These are phyloP conservation scores for Drosophila pruinosa DNA, from an alignment of 1,140 invertebrate species.

Conservation along the genomic window DNA sequence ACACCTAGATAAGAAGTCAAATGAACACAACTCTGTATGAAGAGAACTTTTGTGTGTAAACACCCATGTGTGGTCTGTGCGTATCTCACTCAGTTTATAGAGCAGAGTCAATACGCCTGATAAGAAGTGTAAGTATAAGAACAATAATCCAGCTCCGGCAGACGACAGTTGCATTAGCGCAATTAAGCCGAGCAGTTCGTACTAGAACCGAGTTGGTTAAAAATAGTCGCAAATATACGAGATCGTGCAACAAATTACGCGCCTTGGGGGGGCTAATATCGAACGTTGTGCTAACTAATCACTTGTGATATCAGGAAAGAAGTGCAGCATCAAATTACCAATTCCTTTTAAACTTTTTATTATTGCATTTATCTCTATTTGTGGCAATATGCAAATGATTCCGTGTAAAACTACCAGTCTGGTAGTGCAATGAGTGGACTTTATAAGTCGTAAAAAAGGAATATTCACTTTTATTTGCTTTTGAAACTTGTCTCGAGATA, in stretches of 20 bases:
- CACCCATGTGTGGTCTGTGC: neutral
- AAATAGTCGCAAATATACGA: neutral
- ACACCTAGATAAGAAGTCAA: neutral
- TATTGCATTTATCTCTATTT: neutral
- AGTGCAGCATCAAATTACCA: conserved; percentile 1
- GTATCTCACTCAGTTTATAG: neutral
- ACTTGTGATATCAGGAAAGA: neutral
- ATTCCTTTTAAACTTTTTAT: neutral
- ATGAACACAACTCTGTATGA: neutral
- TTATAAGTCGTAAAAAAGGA: neutral
- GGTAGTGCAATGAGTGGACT: neutral
- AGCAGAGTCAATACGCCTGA: conserved; percentile 9
- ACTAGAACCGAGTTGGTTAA: neutral
- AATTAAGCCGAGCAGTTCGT: conserved; percentile 7
- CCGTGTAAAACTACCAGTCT: neutral
- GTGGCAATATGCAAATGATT: neutral
- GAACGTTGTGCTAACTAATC: neutral
- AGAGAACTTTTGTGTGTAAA: neutral
- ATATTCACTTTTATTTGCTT: neutral
- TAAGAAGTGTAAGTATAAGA: conserved; percentile 22
- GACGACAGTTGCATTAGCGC: conserved; percentile 1
- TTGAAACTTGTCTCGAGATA: neutral
- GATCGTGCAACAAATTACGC: neutral
- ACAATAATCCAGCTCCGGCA: neutral
- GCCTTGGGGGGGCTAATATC: neutral